phyloP scores from a whole-genome alignment of 2,797 vertebrate species.

The Pseudochaenichthys georgianus region DNA sequence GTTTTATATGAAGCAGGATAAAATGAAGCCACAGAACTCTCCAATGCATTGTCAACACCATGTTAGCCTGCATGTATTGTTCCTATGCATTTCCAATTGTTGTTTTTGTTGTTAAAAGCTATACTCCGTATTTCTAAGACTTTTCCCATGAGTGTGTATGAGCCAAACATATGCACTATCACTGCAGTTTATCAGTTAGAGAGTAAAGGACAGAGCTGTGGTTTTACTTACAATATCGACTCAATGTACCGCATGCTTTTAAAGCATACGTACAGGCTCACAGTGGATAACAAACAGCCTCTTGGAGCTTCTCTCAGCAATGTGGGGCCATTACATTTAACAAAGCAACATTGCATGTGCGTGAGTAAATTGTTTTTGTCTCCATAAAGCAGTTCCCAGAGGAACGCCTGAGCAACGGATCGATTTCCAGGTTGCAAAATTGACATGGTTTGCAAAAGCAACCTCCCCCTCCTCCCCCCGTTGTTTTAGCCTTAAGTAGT shows the following conservation, averaged over 20 bases:
- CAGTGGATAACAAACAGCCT: slow-evolving; percentile 23
- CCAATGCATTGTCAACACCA: not conserved
- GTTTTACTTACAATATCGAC: not conserved
- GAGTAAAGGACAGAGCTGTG: not conserved
- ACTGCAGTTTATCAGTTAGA: not conserved
- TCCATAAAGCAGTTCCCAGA: slow-evolving; percentile 40
- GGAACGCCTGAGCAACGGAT: slow-evolving; percentile 40
- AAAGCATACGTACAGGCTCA: slow-evolving; percentile 1
- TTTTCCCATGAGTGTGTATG: not conserved
- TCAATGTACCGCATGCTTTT: not conserved
- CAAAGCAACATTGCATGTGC: slow-evolving; percentile 24
- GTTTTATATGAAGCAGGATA: not conserved
- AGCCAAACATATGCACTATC: not conserved
- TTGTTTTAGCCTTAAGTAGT: slow-evolving; percentile 32
- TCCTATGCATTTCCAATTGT: not conserved
- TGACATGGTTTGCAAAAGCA: slow-evolving; percentile 27
- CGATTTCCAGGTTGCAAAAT: slow-evolving; percentile 39
- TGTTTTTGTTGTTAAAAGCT: not conserved
- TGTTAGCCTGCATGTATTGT: not conserved
- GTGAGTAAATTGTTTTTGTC: slow-evolving; percentile 61
- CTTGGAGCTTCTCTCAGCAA: slow-evolving; percentile 12
- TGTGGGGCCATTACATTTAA: slow-evolving; percentile 29
- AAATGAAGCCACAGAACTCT: not conserved
- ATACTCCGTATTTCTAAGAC: not conserved
- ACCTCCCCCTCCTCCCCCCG: slow-evolving; percentile 22